Percentiles rank a stretch among this genome's conserved stretches.
Conservation (phyloP, 2,888 invertebrate species). For the Euplexia lucipara region DNA sequence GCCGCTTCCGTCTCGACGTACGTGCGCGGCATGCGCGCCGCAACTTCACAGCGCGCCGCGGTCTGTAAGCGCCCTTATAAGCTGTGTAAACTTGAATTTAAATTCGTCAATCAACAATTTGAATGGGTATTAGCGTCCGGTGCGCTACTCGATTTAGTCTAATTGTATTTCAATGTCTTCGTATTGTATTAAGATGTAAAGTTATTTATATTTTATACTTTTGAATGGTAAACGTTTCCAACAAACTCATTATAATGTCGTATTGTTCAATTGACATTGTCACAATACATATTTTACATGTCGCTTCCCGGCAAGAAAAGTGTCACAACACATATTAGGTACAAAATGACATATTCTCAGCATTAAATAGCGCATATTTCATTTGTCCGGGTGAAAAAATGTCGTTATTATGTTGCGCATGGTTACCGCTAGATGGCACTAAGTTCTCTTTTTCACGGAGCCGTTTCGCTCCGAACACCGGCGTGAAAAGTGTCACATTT, state of each 20-base stretch:
- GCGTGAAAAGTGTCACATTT: no score
- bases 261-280: conserved; percentile 48
- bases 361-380: no score
- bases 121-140: conserved; percentile 81
- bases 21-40: conserved; percentile 79
- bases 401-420: no score
- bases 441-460: no score
- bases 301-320: no score
- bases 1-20: conserved; percentile 85
- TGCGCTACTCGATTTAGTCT: conserved; percentile 74
- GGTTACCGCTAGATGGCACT: no score
- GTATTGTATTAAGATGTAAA: conserved; percentile 60
- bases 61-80: conserved; percentile 77
- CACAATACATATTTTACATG: conserved; percentile 25
- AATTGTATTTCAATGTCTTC: conserved; percentile 77
- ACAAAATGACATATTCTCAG: no score
- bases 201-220: conserved; percentile 47
- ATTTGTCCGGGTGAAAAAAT: no score
- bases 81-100: conserved; percentile 78
- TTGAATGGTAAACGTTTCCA: conserved; percentile 45
- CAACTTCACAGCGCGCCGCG: conserved; percentile 82
- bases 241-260: conserved; percentile 37
- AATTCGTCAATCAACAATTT: conserved; percentile 80
- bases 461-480: no score
- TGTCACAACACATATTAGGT: no score